These are phyloP conservation scores for Amphiprion clarkii DNA, from an alignment of 2,797 vertebrate species.

Conservation along the genomic window DNA sequence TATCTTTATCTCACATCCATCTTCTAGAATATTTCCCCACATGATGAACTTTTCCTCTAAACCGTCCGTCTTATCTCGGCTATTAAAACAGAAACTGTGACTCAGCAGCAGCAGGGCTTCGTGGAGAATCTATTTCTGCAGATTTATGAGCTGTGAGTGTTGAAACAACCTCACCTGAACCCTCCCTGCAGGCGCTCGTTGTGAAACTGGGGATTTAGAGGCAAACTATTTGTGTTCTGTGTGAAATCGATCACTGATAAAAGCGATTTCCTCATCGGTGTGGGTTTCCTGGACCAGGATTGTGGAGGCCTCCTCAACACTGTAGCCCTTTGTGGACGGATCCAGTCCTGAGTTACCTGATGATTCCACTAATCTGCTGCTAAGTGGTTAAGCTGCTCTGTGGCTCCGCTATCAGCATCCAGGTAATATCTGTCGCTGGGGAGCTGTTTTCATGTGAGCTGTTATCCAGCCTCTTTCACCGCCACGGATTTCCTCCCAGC, in stretches of 20 bases:
- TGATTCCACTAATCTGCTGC: conserved; percentile 47
- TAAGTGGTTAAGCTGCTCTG: conserved; percentile 49
- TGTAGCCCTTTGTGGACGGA: conserved; percentile 51
- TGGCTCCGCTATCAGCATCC: conserved; percentile 16
- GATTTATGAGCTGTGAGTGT: conserved; percentile 30
- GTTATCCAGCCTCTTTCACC: too few relatives aligned
- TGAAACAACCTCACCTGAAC: conserved; percentile 39
- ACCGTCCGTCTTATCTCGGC: neutral
- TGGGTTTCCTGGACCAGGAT: conserved; percentile 16
- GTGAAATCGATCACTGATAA: conserved; percentile 39
- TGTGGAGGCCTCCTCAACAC: conserved; percentile 35
- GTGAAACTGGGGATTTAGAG: conserved; percentile 5
- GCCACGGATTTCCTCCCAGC: too few relatives aligned
- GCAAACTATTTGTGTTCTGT: too few relatives aligned
- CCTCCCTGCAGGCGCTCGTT: neutral
- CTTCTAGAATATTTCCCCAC: conserved; percentile 1
- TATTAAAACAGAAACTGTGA: conserved; percentile 4
- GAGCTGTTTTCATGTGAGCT: neutral
- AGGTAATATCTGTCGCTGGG: conserved; percentile 6
- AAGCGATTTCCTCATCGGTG: neutral
- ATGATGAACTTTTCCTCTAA: conserved; percentile 7
- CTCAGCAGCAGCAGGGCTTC: neutral
- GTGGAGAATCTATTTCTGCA: conserved; percentile 5
- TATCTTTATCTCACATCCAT: neutral
- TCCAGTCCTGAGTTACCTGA: conserved; percentile 44